These are phyloP conservation scores for Sinelater perroti DNA, from an alignment of 2,888 invertebrate genomes.

Conservation along the genomic window DNA sequence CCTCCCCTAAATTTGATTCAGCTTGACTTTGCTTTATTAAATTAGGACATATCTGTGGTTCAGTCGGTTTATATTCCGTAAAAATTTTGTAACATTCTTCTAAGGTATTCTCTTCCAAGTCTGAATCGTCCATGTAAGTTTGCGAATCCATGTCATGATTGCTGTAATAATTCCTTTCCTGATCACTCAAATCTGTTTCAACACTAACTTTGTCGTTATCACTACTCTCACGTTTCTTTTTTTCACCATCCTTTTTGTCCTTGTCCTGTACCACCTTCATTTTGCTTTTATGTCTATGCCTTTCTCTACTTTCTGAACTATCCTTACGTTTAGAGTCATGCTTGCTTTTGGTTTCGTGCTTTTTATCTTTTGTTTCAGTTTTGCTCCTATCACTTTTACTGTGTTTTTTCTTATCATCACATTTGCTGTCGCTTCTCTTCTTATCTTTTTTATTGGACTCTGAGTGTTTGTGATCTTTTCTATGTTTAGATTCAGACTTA, in stretches of 20 bases:
- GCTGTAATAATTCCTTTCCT: background rate
- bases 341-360: slow-evolving; percentile 19
- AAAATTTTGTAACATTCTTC: slow-evolving; percentile 88
- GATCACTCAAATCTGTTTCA: slow-evolving; percentile 4
- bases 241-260: slow-evolving; percentile 15
- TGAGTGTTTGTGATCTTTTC: background rate
- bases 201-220: slow-evolving; percentile 26
- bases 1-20: slow-evolving; percentile 46
- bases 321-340: slow-evolving; percentile 24
- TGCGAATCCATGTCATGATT: background rate
- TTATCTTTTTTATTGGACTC: background rate
- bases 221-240: slow-evolving; percentile 26
- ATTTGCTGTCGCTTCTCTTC: slow-evolving; percentile 19
- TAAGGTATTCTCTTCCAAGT: slow-evolving; percentile 65
- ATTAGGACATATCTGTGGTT: slow-evolving; percentile 26
- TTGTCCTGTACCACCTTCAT: slow-evolving; percentile 11
- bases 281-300: slow-evolving; percentile 48
- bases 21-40: background rate
- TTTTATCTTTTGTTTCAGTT: slow-evolving; percentile 11
- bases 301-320: slow-evolving; percentile 46
- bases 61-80: slow-evolving; percentile 74
- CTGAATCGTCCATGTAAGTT: slow-evolving; percentile 4
- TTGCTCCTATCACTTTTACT: slow-evolving; percentile 3
- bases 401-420: slow-evolving; percentile 25
- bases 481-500: background rate